Base-by-base conservation (phyloP, 2,113 vertebrate species). In the Pica pica region DNA sequence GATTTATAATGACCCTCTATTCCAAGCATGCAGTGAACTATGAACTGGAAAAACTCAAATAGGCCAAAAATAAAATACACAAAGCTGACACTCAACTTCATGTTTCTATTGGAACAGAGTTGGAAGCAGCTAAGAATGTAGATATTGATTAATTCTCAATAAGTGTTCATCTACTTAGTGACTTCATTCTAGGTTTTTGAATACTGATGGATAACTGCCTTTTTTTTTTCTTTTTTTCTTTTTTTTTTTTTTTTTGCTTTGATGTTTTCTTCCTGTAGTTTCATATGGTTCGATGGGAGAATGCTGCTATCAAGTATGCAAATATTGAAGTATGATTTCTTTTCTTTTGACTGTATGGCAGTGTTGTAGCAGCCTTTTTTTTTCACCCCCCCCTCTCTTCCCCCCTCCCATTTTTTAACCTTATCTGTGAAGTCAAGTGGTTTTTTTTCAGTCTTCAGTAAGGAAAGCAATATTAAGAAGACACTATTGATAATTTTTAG, bases 281-380 rank as follows among this genome's bases (percentile, higher is more conserved):
- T 97, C 96, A 97, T 96, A 97, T 97, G 94, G 97, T 98, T 98
- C 95, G 94, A 94, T 98, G 97, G 97, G 97, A 96, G 97, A 97
- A 98, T 98, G 98, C 98, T 98, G 98, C 98, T 98, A 98, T 98
- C 85, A 94, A 97, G 98, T 98, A 98, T 97, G 97, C 98, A 98
- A 96, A 97, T 97, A 95, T 96, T 96, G 95, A 97, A 98, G 95
- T 98, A 95, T 96, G 97, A 96, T 65, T 74, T 64, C 4, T 56
- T 92, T 73, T n/a, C 79, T 89, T 92, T 93, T 97, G 37, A 97
- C 69, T 83, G 53, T 97, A 96, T 97, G 97, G 96, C 97, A 96
- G 95, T 97, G 96, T 97, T 97, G 94, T 97, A 98, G 97, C 98
- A 98, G 97, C 96, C 96, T 96, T 87, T 89, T 90, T 86, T 81